These are phyloP conservation scores for Anhinga rufa DNA, from an alignment of 2,113 vertebrate genomes.

Conservation along the genomic window DNA sequence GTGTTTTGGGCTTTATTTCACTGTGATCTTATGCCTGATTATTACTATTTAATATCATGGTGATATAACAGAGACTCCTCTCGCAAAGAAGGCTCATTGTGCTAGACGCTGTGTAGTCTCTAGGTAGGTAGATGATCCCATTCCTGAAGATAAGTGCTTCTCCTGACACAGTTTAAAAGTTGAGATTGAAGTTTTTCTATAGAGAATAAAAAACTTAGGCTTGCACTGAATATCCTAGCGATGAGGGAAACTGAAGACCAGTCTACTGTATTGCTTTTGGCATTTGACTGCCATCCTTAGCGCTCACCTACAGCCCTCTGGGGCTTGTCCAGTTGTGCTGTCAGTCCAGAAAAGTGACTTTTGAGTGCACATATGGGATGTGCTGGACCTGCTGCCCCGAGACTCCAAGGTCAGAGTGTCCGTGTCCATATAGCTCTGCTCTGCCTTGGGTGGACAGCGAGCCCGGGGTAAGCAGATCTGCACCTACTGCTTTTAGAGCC, in stretches of 20 bases:
- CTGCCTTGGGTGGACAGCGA: not conserved
- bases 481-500: not conserved
- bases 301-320: not conserved
- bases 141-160: not conserved
- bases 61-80: not conserved
- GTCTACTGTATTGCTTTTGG: not conserved
- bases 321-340: not conserved
- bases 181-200: not conserved
- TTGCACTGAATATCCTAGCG: not conserved
- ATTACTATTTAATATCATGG: not conserved
- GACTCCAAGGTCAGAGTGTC: rapidly evolving
- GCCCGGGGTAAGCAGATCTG: not conserved
- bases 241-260: not conserved
- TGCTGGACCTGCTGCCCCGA: not conserved
- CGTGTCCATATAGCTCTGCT: not conserved
- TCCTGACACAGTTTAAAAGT: not conserved
- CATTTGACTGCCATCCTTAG: not conserved
- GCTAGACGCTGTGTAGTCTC: not conserved
- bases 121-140: not conserved
- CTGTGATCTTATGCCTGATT: not conserved
- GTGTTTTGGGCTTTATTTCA: conserved; percentile 10
- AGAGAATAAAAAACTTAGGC: not conserved
- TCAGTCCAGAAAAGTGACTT: not conserved
- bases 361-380: not conserved
- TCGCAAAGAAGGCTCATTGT: not conserved